Evolutionary conservation across 2,888 invertebrate species (phyloP).

Genomic region (Campaea margaritaria): DNA sequence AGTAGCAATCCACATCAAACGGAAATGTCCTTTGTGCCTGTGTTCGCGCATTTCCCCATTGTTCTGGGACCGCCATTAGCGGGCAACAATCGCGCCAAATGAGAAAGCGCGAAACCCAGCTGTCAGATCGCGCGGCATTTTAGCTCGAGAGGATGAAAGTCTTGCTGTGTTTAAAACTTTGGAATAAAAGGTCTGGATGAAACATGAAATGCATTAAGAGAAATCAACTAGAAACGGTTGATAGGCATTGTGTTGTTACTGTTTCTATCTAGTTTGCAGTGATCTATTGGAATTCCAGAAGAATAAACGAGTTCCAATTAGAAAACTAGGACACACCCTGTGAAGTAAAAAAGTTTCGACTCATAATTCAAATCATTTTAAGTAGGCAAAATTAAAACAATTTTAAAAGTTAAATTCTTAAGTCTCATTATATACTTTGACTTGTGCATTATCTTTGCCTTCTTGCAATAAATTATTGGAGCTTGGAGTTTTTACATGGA

Average conservation of each 20-base stretch:
- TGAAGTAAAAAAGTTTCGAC: too few species aligned
- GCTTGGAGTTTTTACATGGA: too few species aligned
- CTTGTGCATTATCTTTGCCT: too few species aligned
- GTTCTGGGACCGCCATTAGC: slow-evolving; percentile 77
- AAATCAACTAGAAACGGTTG: not conserved
- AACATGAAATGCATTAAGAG: slow-evolving; percentile 1
- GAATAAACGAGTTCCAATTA: too few species aligned
- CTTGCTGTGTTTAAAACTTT: slow-evolving; percentile 37
- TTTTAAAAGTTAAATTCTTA: too few species aligned
- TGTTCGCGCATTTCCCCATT: slow-evolving; percentile 71
- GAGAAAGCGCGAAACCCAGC: slow-evolving; percentile 67
- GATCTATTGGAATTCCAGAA: too few species aligned
- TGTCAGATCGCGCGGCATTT: slow-evolving; percentile 78
- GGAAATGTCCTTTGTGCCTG: slow-evolving; percentile 72
- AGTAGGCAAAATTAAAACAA: too few species aligned
- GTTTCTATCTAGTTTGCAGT: too few species aligned
- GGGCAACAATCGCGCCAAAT: slow-evolving; percentile 69
- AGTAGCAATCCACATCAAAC: slow-evolving; percentile 75
- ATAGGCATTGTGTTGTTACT: not conserved
- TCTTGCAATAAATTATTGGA: too few species aligned
- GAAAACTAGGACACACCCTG: too few species aligned
- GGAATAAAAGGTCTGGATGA: slow-evolving; percentile 5
- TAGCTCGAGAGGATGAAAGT: slow-evolving; percentile 51
- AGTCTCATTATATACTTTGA: too few species aligned
- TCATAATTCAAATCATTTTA: too few species aligned